Conservation (phyloP, 2,888 invertebrate genomes). For the Lissonota sp. region DNA sequence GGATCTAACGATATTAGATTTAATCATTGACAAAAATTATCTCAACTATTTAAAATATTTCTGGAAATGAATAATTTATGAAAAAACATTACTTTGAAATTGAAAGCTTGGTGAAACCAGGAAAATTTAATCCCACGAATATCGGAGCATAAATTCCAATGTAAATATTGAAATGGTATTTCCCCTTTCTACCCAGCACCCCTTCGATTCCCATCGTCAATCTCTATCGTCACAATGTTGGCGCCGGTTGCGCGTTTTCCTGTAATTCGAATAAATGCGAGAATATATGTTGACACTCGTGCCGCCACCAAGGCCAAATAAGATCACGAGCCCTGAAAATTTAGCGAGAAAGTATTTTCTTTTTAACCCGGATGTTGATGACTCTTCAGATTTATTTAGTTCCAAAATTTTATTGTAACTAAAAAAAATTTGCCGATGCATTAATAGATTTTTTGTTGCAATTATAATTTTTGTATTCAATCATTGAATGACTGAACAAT, state of each 20-base stretch:
- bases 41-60: not conserved
- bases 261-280: not conserved
- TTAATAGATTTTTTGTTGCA: too few relatives aligned
- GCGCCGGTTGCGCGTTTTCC: not conserved
- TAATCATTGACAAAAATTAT: not conserved
- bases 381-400: too few relatives aligned
- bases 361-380: too few relatives aligned
- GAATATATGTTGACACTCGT: not conserved
- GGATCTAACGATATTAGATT: not conserved
- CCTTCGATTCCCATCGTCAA: not conserved
- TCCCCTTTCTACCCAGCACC: not conserved
- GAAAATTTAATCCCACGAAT: too few relatives aligned
- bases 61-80: not conserved
- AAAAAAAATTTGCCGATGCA: too few relatives aligned
- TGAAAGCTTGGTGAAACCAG: not conserved
- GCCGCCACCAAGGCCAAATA: not conserved
- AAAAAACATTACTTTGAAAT: not conserved
- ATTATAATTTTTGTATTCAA: too few relatives aligned
- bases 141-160: not conserved
- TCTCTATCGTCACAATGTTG: not conserved
- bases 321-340: not conserved
- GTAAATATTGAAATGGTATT: slow-evolving; percentile 3
- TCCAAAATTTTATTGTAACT: too few relatives aligned
- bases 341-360: not conserved
- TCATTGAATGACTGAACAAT: too few relatives aligned